phyloP scores from a whole-genome alignment of 2,888 invertebrate genomes.

The Prenolepis imparis region DNA sequence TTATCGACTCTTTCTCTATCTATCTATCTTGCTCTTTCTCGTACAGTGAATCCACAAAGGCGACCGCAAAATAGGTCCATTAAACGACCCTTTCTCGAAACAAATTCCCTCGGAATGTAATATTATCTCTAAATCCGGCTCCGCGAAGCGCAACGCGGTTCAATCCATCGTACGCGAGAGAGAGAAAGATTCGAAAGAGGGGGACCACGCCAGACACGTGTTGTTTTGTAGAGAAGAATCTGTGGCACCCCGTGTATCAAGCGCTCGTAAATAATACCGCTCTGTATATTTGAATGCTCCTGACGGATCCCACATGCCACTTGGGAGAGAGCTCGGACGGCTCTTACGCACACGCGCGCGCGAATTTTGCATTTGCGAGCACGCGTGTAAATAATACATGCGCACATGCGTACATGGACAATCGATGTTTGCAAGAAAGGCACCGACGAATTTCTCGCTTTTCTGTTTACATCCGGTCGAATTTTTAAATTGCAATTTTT shows the following conservation, averaged over 20 bases:
- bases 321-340: constrained; percentile 69
- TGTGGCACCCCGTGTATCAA: constrained; percentile 78
- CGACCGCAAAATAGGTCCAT: constrained; percentile 48
- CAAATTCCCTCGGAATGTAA: constrained; percentile 42
- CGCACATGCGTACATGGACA: constrained; percentile 36
- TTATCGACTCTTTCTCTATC: not conserved
- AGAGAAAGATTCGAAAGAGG: constrained; percentile 39
- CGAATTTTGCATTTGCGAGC: constrained; percentile 47
- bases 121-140: constrained; percentile 62
- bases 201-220: constrained; percentile 67
- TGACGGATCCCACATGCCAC: constrained; percentile 84
- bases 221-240: constrained; percentile 74
- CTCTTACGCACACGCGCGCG: constrained; percentile 1
- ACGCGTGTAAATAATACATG: constrained; percentile 38
- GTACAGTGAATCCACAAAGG: constrained; percentile 31
- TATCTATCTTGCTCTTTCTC: not conserved
- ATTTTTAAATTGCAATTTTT: constrained; percentile 1
- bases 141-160: constrained; percentile 42
- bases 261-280: constrained; percentile 84
- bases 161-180: constrained; percentile 26
- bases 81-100: constrained; percentile 49
- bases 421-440: not conserved
- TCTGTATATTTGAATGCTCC: constrained; percentile 85
- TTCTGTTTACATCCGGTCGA: constrained; percentile 62
- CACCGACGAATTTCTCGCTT: constrained; percentile 77